Base-by-base conservation (phyloP, 30 jellyfish, hydroid and myxozoan species). In the Rhopilema esculentum region DNA sequence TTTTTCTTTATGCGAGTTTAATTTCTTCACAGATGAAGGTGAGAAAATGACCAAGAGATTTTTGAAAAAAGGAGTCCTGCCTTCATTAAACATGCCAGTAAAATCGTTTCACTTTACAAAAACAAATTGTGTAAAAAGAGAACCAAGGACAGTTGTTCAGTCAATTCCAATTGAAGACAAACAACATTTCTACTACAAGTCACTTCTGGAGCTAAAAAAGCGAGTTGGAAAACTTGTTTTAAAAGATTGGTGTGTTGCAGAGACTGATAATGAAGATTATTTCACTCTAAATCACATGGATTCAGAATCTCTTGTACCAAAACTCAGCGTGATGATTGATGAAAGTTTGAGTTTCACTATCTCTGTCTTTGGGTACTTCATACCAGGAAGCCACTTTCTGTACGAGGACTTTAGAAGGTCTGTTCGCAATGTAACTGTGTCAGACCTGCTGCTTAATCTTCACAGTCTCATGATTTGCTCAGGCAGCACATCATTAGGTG, bases 281-380 rank as follows among this genome's bases (percentile, higher is more conserved):
- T 27, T 53, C 27, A 19, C 16, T 6, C 23, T 52, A 18, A 27
- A 2, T 0, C 66, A 19, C 33, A 0, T 8, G 2, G 91, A 63
- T 25, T 2, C 40, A 64, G 65, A 19, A 64, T 28, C 70, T 82
- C 19, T 51, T 18, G 67, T 82, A 23, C 91, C 85, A 16, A n/a
- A 69, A 69, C 26, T 23, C 69, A 88, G 68, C 30, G 29, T 88
- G 40, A 49, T 24, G 26, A 80, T 88, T 27, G 83, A 77, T 57
- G 61, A 51, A 22, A 69, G 75, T 52, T 69, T 88, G 73, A 51
- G 66, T 26, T 88, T 62, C 51, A 27, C 70, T 62, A 66, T 77
- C 20, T 9, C 79, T 19, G 92, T 79, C 57, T 78, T 49, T 67
- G 84, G 89, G 48, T 88, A 92, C 88, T 51, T 71, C n/a, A 19